phyloP scores from a whole-genome alignment of 1,140 invertebrate species.

The Zophobas atratus region DNA sequence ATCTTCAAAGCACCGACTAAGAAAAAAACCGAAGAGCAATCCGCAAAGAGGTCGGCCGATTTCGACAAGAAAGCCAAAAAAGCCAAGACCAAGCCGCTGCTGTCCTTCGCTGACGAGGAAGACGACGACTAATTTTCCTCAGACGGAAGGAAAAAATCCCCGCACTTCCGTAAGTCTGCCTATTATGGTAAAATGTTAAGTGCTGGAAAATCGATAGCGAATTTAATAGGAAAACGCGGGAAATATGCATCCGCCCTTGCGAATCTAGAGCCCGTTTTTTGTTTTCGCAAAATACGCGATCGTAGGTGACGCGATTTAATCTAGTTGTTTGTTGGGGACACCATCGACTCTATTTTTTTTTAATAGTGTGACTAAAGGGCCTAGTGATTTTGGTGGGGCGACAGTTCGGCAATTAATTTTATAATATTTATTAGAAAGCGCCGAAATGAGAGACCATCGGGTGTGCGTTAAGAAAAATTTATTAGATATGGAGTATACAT shows the following conservation, averaged over 20 bases:
- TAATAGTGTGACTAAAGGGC: background rate
- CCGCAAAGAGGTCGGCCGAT: slow-evolving; percentile 45
- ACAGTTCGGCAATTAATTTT: slow-evolving; percentile 26
- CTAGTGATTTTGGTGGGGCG: background rate
- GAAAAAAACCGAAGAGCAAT: slow-evolving; percentile 53
- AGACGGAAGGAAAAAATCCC: background rate
- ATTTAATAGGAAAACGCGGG: background rate
- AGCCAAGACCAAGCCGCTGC: slow-evolving; percentile 65
- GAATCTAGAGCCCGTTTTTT: too few species aligned
- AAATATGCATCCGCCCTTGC: background rate
- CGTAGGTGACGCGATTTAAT: too few species aligned
- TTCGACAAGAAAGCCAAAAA: slow-evolving; percentile 67
- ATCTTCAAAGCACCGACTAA: slow-evolving; percentile 71
- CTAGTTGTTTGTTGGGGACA: too few species aligned
- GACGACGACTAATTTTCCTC: slow-evolving; percentile 64
- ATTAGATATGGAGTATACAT: slow-evolving; percentile 64
- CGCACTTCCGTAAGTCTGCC: slow-evolving; percentile 23
- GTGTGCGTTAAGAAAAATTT: slow-evolving; percentile 65
- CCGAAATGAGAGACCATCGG: slow-evolving; percentile 53
- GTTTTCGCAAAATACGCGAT: too few species aligned
- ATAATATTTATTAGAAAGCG: slow-evolving; percentile 59
- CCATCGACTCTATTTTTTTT: background rate
- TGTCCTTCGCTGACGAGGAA: slow-evolving; percentile 72
- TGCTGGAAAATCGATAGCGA: background rate
- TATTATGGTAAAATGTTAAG: slow-evolving; percentile 5